Conservation (phyloP, 1,140 invertebrate species). For the Trinorchestia longiramus region DNA sequence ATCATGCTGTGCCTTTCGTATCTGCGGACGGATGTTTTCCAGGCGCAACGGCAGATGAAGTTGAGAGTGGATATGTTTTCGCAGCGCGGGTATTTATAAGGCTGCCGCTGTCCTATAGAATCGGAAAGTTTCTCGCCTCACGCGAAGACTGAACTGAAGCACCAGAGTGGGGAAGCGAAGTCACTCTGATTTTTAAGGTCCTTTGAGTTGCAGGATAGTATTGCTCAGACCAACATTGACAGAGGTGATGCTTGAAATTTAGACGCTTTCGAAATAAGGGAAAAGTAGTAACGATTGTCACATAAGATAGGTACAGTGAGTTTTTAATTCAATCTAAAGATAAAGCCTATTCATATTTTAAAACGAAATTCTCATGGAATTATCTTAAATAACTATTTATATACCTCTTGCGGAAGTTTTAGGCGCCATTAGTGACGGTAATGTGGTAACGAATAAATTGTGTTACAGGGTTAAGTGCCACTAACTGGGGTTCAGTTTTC, state of each 20-base stretch:
- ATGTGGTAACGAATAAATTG: not conserved
- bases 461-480: no score
- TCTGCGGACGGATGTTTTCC: slow-evolving; percentile 52
- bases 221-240: not conserved
- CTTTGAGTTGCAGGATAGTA: not conserved
- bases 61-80: slow-evolving; percentile 55
- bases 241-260: not conserved
- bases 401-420: not conserved
- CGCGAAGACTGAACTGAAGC: slow-evolving; percentile 48
- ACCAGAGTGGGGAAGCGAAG: slow-evolving; percentile 12
- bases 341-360: not conserved
- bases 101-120: slow-evolving; percentile 53
- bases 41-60: slow-evolving; percentile 50
- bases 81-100: slow-evolving; percentile 43
- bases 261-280: not conserved
- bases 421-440: not conserved
- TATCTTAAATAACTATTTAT: not conserved
- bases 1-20: slow-evolving; percentile 40
- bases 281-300: not conserved
- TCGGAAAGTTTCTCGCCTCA: slow-evolving; percentile 50
- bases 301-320: not conserved
- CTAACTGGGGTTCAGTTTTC: not conserved
- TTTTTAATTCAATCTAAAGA: not conserved
- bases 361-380: not conserved
- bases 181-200: slow-evolving; percentile 16